Conservation (phyloP, 1,140 invertebrate species). For the Teleopsis dalmanni region DNA sequence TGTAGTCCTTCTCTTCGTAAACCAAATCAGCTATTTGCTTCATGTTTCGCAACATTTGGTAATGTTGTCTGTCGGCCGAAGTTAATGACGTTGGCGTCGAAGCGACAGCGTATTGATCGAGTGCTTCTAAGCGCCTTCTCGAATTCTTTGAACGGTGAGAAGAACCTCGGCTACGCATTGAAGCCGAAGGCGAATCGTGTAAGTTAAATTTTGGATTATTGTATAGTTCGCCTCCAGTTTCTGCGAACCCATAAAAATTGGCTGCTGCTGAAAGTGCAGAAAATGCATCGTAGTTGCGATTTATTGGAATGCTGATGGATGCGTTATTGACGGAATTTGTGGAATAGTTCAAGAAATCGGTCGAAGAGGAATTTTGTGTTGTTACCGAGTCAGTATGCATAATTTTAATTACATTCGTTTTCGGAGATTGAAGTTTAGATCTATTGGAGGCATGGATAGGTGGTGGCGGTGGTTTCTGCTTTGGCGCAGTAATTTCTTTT, state of each 20-base stretch:
- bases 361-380: background rate
- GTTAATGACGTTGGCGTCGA: slow-evolving; percentile 32
- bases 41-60: slow-evolving; percentile 45
- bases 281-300: slow-evolving; percentile 19
- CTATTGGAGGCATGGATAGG: slow-evolving; percentile 10
- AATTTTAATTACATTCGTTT: background rate
- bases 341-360: slow-evolving; percentile 17
- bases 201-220: slow-evolving; percentile 43
- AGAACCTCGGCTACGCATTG: slow-evolving; percentile 20
- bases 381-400: background rate
- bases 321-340: slow-evolving; percentile 1
- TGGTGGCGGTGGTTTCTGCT: slow-evolving; percentile 28
- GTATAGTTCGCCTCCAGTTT: slow-evolving; percentile 40
- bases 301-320: slow-evolving; percentile 11
- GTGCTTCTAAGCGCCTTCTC: slow-evolving; percentile 26
- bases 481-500: slow-evolving; percentile 29
- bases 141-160: slow-evolving; percentile 28
- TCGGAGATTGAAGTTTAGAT: too few relatives aligned
- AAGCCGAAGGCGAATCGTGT: slow-evolving; percentile 31
- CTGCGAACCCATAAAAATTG: slow-evolving; percentile 37
- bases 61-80: slow-evolving; percentile 32
- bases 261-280: slow-evolving; percentile 27
- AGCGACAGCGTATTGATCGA: slow-evolving; percentile 34
- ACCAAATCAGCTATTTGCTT: slow-evolving; percentile 51
- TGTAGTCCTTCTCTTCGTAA: slow-evolving; percentile 49